These are phyloP conservation scores for Noctilio leporinus DNA, from an alignment of 2,113 vertebrate genomes.

Conservation along the genomic window DNA sequence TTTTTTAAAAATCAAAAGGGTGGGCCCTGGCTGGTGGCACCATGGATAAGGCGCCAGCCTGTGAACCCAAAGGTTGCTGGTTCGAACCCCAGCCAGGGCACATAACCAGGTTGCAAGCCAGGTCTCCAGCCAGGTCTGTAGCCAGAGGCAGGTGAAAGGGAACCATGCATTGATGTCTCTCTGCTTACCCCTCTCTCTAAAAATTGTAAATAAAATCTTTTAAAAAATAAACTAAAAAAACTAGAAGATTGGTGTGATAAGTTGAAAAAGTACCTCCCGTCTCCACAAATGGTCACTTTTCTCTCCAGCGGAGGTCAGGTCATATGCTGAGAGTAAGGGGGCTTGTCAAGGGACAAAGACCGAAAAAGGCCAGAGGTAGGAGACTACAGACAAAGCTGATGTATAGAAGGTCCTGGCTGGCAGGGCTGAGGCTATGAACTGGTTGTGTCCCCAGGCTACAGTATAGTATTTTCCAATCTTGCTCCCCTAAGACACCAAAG, in stretches of 20 bases:
- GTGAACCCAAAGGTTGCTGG: no score
- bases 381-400: neutral
- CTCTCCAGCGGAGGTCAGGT: neutral
- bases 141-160: no score
- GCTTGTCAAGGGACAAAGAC: neutral
- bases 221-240: no score
- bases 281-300: neutral
- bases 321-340: neutral
- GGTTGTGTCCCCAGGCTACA: fast-evolving
- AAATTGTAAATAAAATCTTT: no score
- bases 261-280: neutral
- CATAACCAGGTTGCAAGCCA: no score
- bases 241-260: neutral
- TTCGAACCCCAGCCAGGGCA: no score
- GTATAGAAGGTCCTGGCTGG: neutral
- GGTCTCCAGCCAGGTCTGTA: no score
- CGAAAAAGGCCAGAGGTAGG: neutral
- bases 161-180: no score
- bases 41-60: no score
- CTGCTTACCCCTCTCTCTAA: no score
- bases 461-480: neutral
- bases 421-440: neutral
- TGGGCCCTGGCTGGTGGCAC: no score
- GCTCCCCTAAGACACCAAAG: neutral
- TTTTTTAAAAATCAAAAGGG: no score